Evolutionary conservation across 2,888 invertebrate species (phyloP).

Genomic region (Phragmatobia fuliginosa): DNA sequence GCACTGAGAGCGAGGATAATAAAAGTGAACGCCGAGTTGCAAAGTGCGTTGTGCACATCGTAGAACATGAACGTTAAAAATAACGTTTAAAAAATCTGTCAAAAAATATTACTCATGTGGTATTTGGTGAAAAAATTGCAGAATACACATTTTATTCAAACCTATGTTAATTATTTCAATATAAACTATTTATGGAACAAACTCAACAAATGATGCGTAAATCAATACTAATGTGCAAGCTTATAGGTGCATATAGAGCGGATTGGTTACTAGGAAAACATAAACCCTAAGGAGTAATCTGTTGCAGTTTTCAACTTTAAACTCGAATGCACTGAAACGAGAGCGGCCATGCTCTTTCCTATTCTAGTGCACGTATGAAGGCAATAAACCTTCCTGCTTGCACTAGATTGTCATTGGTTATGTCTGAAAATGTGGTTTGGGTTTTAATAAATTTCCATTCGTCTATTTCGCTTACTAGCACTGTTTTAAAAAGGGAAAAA

Average conservation of each 20-base stretch:
- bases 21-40: background rate
- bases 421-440: constrained; percentile 23
- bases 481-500: background rate
- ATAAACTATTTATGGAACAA: background rate
- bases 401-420: constrained; percentile 25
- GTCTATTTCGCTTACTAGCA: background rate
- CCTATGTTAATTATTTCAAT: background rate
- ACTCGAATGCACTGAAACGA: constrained; percentile 15
- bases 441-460: background rate
- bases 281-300: constrained; percentile 12
- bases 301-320: background rate
- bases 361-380: constrained; percentile 6
- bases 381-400: constrained; percentile 36
- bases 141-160: background rate
- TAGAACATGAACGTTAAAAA: no score
- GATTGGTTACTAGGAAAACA: constrained; percentile 37
- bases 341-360: constrained; percentile 14
- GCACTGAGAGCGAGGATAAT: no score
- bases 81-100: no score
- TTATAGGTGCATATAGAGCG: constrained; percentile 31
- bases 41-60: no score
- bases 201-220: background rate
- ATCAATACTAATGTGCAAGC: constrained; percentile 3
- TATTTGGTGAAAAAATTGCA: background rate
- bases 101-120: no score